Conservation (phyloP, 2,113 vertebrate species). For the Strix aluco region DNA sequence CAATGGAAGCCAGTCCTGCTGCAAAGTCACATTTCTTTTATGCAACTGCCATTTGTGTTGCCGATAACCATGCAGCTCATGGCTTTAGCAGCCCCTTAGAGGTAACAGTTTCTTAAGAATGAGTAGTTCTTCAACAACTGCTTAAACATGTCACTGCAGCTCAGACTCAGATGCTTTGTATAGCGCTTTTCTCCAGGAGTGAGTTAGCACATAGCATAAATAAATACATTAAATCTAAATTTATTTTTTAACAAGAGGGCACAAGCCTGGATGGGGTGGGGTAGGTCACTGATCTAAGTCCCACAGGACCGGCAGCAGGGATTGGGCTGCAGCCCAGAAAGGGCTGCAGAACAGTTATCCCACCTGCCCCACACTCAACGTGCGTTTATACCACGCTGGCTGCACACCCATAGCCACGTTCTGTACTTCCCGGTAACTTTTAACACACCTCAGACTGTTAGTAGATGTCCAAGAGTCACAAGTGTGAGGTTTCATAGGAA, state of each 20-base stretch:
- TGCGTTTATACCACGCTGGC: accelerated
- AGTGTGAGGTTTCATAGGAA: neutral
- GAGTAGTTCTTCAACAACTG: neutral
- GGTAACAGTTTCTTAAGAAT: neutral
- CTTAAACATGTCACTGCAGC: neutral
- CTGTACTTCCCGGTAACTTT: neutral
- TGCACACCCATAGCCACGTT: accelerated
- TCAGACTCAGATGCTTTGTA: neutral
- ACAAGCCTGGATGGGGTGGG: neutral
- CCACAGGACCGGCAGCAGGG: neutral
- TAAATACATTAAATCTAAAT: neutral
- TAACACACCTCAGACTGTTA: neutral
- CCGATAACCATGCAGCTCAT: neutral
- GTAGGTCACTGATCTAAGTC: neutral
- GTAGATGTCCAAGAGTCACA: neutral
- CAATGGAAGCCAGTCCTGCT: neutral
- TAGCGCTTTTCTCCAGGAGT: neutral
- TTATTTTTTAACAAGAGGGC: neutral
- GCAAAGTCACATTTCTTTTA: neutral
- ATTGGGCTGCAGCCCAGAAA: neutral
- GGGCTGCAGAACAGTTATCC: neutral
- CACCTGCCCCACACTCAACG: accelerated
- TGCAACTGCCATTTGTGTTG: neutral
- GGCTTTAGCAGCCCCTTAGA: neutral
- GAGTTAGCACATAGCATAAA: neutral